These are phyloP conservation scores for Protobothrops mucrosquamatus DNA, from an alignment of 2,113 vertebrate genomes.

Conservation along the genomic window DNA sequence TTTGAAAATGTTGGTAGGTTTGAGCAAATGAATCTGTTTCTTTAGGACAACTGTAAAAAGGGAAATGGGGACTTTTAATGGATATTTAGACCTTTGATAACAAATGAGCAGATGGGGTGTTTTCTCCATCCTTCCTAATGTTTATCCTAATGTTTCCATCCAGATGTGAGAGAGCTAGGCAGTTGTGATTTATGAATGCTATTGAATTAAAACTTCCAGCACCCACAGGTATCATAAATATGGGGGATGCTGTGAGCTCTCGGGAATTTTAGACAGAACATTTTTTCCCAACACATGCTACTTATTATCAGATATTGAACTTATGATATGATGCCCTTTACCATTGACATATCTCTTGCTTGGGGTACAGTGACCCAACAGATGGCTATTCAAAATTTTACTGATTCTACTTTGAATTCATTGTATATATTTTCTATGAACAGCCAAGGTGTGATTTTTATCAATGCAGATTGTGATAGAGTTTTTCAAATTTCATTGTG, in stretches of 20 bases:
- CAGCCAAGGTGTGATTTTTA: not conserved
- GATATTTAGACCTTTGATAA: not conserved
- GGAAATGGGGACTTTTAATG: not conserved
- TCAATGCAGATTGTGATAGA: not conserved
- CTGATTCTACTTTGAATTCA: not conserved
- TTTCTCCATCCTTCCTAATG: too few species aligned
- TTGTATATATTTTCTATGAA: not conserved
- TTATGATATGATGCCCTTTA: not conserved
- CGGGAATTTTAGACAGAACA: not conserved
- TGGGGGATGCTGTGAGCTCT: not conserved
- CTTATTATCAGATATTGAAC: not conserved
- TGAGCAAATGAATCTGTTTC: not conserved
- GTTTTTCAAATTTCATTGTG: not conserved
- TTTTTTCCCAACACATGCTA: too few species aligned
- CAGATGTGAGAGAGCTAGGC: too few species aligned
- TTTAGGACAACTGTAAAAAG: not conserved
- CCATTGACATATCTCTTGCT: not conserved
- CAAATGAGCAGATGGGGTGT: too few species aligned
- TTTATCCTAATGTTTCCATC: too few species aligned
- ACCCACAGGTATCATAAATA: not conserved
- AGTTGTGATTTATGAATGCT: not conserved
- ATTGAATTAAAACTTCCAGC: not conserved
- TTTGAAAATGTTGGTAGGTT: too few species aligned
- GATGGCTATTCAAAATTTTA: not conserved
- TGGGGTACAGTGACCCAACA: not conserved